Base-by-base conservation (phyloP, 2,113 vertebrate species). In the Enhydra lutris region DNA sequence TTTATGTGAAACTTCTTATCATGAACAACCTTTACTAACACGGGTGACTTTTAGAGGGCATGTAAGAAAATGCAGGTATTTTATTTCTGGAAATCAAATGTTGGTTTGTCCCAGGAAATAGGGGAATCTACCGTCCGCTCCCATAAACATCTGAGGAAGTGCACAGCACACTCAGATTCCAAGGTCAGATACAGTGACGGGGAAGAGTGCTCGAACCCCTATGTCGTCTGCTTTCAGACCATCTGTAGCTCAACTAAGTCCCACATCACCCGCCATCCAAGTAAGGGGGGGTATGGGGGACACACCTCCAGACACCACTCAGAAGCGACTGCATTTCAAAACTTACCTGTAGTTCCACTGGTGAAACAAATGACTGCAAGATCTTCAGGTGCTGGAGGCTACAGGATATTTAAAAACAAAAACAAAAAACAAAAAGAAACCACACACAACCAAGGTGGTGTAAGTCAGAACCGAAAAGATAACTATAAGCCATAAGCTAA, bases 351-450 rank as follows among this genome's bases (percentile, higher is more conserved):
- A 14, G 99, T 99, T 98, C 99, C 99, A 97, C 99, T 99, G 98
- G 99, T 99, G 98, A 99, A 99, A 98, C 99, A 99, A 98, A 99
- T 98, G 95, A 99, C 97, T 91, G 99, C 99, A 98, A 99, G 98
- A 98, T 99, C 99, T 98, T 99, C 99, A 94, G 99, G 99, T 96
- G 98, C 98, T 97, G 99, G 99, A 97, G 99, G 99, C 99, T 99
- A 93, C 34, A 92, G 98, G 31, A 97, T 39, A 63, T 52, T 82
- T 36, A 97, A 82, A 57, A 59, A 82, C 63, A 65, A 65, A 31
- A 63, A 24, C 52, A 17, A 26, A 61, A 26, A 55, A 36, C 9
- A 14, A 61, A 61, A 42, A 52, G 50, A 24, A 63, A 45, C 89
- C 6, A 42, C 24, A 47, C 74, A 78, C 26, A 47, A 31, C 42